phyloP scores from a whole-genome alignment of 2,888 invertebrate genomes.

The Torymus tubicola region DNA sequence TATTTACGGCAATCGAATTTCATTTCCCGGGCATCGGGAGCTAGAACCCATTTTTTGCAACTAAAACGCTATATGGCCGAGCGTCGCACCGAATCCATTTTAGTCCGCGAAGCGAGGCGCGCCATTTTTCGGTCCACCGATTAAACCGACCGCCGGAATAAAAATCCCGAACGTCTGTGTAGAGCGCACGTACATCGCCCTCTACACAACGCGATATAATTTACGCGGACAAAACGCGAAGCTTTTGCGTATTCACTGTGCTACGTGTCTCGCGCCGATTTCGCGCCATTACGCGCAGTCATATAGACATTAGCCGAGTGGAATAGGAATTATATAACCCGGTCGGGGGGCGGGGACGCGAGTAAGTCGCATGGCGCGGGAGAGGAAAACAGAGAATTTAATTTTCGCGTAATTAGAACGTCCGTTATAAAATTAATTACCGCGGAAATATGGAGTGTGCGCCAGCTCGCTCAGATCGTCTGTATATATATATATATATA shows the following conservation, averaged over 20 bases:
- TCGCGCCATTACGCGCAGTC: constrained; percentile 5
- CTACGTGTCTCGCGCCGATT: constrained; percentile 1
- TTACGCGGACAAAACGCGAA: background rate
- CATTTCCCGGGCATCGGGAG: background rate
- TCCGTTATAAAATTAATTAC: constrained; percentile 56
- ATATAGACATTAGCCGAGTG: constrained; percentile 30
- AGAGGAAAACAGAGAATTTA: constrained; percentile 34
- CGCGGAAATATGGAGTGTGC: constrained; percentile 42
- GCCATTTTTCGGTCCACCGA: constrained; percentile 40
- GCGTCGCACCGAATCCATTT: constrained; percentile 1
- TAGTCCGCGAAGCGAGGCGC: constrained; percentile 9
- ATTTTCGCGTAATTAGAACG: constrained; percentile 51
- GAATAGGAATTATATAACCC: constrained; percentile 43
- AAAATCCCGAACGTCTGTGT: background rate
- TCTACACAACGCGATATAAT: background rate
- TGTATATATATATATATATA: too few relatives aligned
- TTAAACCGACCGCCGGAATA: constrained; percentile 33
- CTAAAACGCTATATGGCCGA: constrained; percentile 25
- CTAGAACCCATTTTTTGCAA: constrained; percentile 13
- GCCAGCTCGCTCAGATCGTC: too few relatives aligned
- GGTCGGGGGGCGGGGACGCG: background rate
- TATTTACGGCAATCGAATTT: background rate
- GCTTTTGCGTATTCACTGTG: background rate
- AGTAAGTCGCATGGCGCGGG: background rate
- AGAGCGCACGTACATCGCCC: too few relatives aligned